These are phyloP conservation scores for Nothoprocta pentlandii DNA, from an alignment of 2,113 vertebrate species.

Conservation along the genomic window DNA sequence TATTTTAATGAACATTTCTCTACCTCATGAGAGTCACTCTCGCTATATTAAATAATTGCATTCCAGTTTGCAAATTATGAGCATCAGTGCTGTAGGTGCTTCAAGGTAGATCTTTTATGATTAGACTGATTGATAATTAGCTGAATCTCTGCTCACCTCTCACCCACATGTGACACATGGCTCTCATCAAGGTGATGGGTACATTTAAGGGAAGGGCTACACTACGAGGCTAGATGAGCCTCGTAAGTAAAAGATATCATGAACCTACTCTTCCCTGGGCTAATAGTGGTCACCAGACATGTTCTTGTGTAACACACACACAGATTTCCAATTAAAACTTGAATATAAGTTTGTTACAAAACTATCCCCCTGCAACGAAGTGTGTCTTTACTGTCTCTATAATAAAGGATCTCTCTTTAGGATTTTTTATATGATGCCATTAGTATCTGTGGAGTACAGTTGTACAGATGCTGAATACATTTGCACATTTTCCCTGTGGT, in stretches of 20 bases:
- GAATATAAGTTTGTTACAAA: not conserved
- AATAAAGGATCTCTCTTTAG: not conserved
- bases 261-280: not conserved
- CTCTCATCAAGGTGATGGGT: not conserved
- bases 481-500: not conserved
- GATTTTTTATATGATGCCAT: not conserved
- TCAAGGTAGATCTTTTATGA: not conserved
- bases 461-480: not conserved
- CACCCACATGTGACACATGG: too few species aligned
- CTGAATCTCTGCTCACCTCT: not conserved
- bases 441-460: conserved; percentile 8
- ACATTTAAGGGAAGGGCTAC: not conserved
- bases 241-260: not conserved
- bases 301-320: not conserved
- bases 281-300: not conserved
- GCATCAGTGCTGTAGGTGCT: not conserved
- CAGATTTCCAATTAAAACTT: not conserved
- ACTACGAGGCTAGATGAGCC: not conserved
- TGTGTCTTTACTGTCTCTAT: not conserved
- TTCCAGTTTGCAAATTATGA: not conserved
- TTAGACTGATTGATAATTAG: not conserved
- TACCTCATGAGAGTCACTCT: conserved; percentile 8
- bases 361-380: not conserved
- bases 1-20: conserved; percentile 52
- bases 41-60: not conserved